phyloP scores from a whole-genome alignment of 2,797 vertebrate genomes.

The Megalops cyprinoides region DNA sequence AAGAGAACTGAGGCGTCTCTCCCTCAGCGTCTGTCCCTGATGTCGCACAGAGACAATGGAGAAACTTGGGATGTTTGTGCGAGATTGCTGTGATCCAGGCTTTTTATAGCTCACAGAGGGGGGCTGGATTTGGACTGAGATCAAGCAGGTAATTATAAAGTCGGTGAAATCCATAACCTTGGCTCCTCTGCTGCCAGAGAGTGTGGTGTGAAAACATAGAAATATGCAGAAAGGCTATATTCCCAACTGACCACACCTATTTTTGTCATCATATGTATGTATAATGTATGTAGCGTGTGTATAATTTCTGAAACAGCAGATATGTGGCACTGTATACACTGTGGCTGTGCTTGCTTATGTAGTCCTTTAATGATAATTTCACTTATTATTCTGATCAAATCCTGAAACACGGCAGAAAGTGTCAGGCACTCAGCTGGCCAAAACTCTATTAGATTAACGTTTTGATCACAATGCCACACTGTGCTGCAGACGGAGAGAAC shows the following conservation, averaged over 20 bases:
- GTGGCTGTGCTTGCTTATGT: too few relatives aligned
- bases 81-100: constrained; percentile 10
- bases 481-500: not conserved
- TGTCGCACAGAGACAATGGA: constrained; percentile 36
- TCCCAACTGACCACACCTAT: constrained; percentile 8
- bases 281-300: too few relatives aligned
- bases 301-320: too few relatives aligned
- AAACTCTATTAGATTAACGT: not conserved
- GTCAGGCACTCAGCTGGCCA: not conserved
- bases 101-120: constrained; percentile 21
- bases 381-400: not conserved
- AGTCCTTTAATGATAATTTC: too few relatives aligned
- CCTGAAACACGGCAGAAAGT: not conserved
- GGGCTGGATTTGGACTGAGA: constrained; percentile 6
- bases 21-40: constrained; percentile 34
- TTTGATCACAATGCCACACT: too few relatives aligned
- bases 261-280: not conserved
- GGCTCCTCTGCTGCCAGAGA: not conserved
- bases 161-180: constrained; percentile 21
- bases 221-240: not conserved
- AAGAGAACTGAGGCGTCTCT: constrained; percentile 48
- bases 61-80: constrained; percentile 12
- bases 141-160: constrained; percentile 23
- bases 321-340: too few relatives aligned
- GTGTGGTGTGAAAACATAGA: not conserved